Evolutionary conservation across 35 echinoderm and acorn worm genomes (phyloP).

Genomic region (Apostichopus parvimensis): DNA sequence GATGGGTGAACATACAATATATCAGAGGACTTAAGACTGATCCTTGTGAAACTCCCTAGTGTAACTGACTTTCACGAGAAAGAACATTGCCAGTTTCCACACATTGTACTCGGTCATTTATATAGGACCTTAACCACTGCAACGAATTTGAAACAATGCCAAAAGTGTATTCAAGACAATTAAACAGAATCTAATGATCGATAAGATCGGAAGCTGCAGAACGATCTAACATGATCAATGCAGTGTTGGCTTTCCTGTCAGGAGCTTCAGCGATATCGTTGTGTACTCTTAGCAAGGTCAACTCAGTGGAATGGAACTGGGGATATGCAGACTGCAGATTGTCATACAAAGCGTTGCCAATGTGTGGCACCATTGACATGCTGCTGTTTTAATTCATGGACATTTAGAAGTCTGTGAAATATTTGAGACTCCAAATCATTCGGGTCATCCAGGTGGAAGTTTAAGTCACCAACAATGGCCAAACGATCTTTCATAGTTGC

Average conservation of each 20-base stretch:
- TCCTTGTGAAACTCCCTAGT: slow-evolving; percentile 35
- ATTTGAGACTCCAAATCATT: background rate
- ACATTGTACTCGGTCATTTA: background rate
- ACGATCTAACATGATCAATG: slow-evolving; percentile 59
- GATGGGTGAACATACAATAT: slow-evolving; percentile 12
- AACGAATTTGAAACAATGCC: slow-evolving; percentile 25
- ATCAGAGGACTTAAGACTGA: slow-evolving; percentile 5
- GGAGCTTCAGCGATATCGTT: slow-evolving; percentile 57
- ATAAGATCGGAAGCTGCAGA: slow-evolving; percentile 56
- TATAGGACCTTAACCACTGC: slow-evolving; percentile 52
- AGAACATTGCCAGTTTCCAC: background rate
- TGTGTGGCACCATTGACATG: background rate
- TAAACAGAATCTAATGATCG: slow-evolving; percentile 54
- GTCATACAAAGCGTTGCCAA: slow-evolving; percentile 24
- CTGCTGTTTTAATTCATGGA: background rate
- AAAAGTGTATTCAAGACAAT: slow-evolving; percentile 36
- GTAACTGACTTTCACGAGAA: background rate
- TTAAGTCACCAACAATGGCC: slow-evolving; percentile 26
- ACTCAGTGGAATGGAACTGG: slow-evolving; percentile 49
- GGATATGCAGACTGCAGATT: slow-evolving; percentile 39
- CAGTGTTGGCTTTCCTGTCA: slow-evolving; percentile 15
- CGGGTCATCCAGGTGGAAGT: slow-evolving; percentile 3
- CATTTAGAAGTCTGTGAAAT: background rate
- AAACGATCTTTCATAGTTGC: no score
- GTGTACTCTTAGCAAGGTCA: slow-evolving; percentile 53